Base-by-base conservation (phyloP, 2,888 invertebrate genomes). In the Strigamia transsilvanica region DNA sequence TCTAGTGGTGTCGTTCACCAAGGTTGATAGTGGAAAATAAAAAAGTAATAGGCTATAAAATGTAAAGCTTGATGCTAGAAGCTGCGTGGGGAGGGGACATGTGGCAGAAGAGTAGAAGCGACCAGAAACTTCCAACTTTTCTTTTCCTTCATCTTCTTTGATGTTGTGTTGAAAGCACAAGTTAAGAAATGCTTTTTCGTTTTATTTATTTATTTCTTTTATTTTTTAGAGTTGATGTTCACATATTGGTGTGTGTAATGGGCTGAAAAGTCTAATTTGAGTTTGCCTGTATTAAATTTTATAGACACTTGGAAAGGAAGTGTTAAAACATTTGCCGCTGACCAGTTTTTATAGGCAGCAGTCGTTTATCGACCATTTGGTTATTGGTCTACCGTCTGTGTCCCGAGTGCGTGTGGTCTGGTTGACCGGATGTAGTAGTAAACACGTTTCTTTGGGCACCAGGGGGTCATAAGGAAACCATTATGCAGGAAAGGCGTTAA, bases 31-130 rank as follows among this genome's bases (percentile, higher is more conserved):
- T 77, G 77, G 77, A 77, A 77, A 77, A 77, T 77, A 77, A 77
- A 77, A 77, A 77, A 77, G 77, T 77, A 77, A 77, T 77, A 77
- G 77, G 32, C 77, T 38, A 77, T 77, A 77, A 77, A 77, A 77
- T 77, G 77, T 77, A 77, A 77, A 77, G 77, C 38, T 77, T 77
- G 32, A 32, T 38, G 32, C 34, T 77, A 32, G 34, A 15, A 77
- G 77, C 21, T 73, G 23, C 27, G 77, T 77, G 77, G 77, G 77
- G 77, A 77, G 77, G 23, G 34, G 77, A 77, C 77, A 77, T 77
- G 77, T 77, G 77, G 32, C n/a, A 23, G 77, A 77, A n/a, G 27
- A 27, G 27, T 27, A 27, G 56, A 56, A 56, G 56, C 56, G n/a
- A n/a, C 46, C 46, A 46, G 46, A 46, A 56, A 56, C 56, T 56